phyloP scores from a whole-genome alignment of 2,888 invertebrate species.

The Lasius fuliginosus region DNA sequence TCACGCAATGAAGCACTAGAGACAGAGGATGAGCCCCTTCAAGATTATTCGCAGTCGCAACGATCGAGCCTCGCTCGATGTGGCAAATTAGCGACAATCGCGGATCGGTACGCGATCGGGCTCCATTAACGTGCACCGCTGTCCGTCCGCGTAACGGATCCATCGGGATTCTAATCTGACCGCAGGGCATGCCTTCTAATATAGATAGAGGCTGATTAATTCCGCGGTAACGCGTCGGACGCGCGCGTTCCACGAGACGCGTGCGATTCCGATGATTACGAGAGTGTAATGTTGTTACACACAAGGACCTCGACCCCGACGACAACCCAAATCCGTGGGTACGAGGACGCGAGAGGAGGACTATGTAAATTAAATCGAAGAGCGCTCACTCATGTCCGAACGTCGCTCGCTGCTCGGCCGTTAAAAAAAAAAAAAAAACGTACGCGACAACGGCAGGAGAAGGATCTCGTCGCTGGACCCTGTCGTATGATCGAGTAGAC shows the following conservation, averaged over 20 bases:
- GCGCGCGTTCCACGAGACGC: constrained; percentile 71
- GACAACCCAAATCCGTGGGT: constrained; percentile 3
- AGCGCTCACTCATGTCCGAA: constrained; percentile 62
- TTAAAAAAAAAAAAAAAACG: constrained; percentile 57
- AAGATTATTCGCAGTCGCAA: constrained; percentile 14
- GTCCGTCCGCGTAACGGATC: constrained; percentile 66
- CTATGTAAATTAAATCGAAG: constrained; percentile 72
- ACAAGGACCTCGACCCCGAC: constrained; percentile 46
- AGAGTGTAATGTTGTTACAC: constrained; percentile 72
- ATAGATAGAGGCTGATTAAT: constrained; percentile 83
- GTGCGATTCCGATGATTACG: constrained; percentile 75
- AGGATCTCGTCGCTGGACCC: neutral
- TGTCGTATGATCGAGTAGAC: constrained; percentile 58
- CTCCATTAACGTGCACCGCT: constrained; percentile 72
- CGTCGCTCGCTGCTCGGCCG: constrained; percentile 42
- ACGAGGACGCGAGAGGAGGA: constrained; percentile 5
- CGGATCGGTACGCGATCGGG: constrained; percentile 50
- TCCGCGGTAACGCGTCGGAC: constrained; percentile 77
- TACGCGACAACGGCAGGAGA: constrained; percentile 45
- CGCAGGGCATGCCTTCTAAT: constrained; percentile 82
- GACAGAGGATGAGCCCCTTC: neutral
- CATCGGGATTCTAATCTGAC: constrained; percentile 82
- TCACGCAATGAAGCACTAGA: constrained; percentile 3
- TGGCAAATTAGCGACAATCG: constrained; percentile 52
- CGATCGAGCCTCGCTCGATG: constrained; percentile 7